phyloP scores from a whole-genome alignment of 2,113 vertebrate species.

The Anguilla rostrata region DNA sequence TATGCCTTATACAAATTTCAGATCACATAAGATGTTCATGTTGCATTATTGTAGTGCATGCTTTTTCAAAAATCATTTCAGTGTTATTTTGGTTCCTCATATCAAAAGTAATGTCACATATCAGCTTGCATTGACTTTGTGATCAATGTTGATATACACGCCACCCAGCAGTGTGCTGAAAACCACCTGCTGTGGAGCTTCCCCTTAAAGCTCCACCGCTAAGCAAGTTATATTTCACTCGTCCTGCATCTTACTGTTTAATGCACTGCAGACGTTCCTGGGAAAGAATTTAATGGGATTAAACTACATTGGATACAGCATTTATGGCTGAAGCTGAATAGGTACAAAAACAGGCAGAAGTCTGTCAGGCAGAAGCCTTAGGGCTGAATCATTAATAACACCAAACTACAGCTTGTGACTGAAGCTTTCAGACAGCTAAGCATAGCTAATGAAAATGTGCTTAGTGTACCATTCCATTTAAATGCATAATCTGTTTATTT shows the following conservation, averaged over 20 bases:
- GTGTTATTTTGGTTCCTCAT: neutral
- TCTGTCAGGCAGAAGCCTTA: neutral
- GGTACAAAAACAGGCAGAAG: conserved; percentile 33
- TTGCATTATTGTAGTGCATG: neutral
- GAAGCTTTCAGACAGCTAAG: conserved; percentile 16
- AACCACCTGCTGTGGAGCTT: neutral
- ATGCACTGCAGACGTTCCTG: conserved; percentile 9
- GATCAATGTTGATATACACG: neutral
- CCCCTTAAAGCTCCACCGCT: neutral
- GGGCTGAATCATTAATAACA: neutral
- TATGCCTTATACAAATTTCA: neutral
- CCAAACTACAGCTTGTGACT: neutral
- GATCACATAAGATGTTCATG: neutral
- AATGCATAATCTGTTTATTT: too few relatives aligned
- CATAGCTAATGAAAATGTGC: conserved; percentile 18
- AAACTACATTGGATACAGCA: neutral
- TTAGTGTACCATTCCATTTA: neutral
- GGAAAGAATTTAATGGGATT: neutral
- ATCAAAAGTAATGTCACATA: neutral
- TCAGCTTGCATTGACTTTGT: neutral
- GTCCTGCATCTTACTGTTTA: conserved; percentile 9
- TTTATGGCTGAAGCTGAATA: neutral
- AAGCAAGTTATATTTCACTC: neutral
- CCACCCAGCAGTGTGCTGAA: neutral
- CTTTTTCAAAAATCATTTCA: neutral